Percentiles rank a stretch among this genome's conserved stretches.
Conservation (phyloP, 2,797 vertebrate genomes). For the Galagoides demidoff region DNA sequence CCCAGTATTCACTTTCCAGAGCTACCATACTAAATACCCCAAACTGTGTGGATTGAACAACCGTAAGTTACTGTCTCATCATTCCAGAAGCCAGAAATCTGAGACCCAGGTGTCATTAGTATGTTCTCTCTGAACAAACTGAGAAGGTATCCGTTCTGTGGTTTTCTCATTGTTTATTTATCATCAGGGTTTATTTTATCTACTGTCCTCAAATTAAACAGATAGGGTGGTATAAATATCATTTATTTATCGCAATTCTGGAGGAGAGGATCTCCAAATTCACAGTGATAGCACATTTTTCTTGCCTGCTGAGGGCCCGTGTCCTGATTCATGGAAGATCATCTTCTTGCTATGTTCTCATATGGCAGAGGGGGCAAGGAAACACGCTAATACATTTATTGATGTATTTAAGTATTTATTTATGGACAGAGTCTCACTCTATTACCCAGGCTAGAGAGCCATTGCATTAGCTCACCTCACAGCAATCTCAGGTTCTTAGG, state of each 20-base stretch:
- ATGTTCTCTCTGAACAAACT: background rate
- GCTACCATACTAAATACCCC: background rate
- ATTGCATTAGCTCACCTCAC: no score
- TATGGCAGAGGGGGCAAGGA: background rate
- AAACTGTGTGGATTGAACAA: background rate
- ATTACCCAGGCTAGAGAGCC: no score
- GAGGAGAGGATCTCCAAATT: background rate
- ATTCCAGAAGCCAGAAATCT: background rate
- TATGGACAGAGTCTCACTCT: no score
- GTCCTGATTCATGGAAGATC: background rate
- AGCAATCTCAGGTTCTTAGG: no score
- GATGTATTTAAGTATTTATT: no score
- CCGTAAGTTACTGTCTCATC: background rate
- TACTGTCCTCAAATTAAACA: background rate
- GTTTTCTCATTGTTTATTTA: background rate
- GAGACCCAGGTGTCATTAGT: background rate
- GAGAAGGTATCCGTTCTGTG: rapidly evolving
- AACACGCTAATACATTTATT: no score
- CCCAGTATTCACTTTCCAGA: background rate
- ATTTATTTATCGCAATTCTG: background rate
- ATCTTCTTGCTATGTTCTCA: background rate
- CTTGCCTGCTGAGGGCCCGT: rapidly evolving
- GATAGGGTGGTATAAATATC: background rate
- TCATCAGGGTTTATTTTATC: background rate
- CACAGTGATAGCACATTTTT: background rate